Conservation (phyloP, 2,888 invertebrate genomes). For the Eupithecia subfuscata region DNA sequence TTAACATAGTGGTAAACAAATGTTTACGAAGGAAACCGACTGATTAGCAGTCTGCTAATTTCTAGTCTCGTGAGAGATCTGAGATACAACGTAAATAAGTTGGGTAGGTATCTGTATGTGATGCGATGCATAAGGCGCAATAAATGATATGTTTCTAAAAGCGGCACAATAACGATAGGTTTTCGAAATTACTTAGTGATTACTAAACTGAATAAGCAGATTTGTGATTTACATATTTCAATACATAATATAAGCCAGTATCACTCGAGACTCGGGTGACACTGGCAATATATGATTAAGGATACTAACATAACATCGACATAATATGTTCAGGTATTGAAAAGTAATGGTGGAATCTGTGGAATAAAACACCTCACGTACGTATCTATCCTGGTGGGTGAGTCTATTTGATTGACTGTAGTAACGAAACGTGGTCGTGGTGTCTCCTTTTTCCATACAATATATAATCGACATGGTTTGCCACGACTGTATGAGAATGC, state of each 20-base stretch:
- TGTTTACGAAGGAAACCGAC: conserved; percentile 2
- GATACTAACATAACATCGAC: neutral
- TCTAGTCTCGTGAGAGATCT: neutral
- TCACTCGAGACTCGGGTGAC: too few relatives aligned
- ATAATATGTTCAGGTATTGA: neutral
- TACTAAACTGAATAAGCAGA: neutral
- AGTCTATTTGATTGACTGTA: too few relatives aligned
- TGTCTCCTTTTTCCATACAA: too few relatives aligned
- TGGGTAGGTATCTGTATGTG: neutral
- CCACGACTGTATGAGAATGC: too few relatives aligned
- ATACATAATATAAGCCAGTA: too few relatives aligned
- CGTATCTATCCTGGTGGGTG: too few relatives aligned
- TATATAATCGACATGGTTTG: too few relatives aligned
- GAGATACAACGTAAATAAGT: neutral
- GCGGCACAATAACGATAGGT: neutral
- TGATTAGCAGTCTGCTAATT: conserved; percentile 1
- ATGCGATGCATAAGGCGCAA: neutral
- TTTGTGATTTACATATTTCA: neutral
- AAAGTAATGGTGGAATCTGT: neutral
- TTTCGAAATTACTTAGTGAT: too few relatives aligned
- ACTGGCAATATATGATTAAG: too few relatives aligned
- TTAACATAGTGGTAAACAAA: conserved; percentile 1
- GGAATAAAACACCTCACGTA: neutral
- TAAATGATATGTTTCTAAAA: neutral
- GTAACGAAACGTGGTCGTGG: too few relatives aligned